phyloP scores from a whole-genome alignment of 2,888 invertebrate genomes.

The Syritta pipiens region DNA sequence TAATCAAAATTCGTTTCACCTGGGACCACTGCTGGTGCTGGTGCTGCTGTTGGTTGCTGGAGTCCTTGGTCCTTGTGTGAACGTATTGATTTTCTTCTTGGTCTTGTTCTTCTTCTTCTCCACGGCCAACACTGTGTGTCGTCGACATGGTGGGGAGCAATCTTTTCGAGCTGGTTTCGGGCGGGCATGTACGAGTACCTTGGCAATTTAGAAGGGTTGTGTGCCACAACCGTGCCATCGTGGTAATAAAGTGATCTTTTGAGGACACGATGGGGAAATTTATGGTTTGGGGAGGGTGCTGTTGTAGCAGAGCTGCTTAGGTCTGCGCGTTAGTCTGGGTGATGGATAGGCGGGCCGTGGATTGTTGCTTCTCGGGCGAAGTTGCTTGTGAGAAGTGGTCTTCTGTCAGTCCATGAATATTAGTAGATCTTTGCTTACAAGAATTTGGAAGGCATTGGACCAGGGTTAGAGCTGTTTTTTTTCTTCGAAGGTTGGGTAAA shows the following conservation, averaged over 20 bases:
- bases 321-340: no score
- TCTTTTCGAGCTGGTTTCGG: conserved; percentile 33
- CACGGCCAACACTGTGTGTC: conserved; percentile 28
- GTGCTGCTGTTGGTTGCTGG: conserved; percentile 44
- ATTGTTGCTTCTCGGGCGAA: no score
- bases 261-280: background rate
- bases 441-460: no score
- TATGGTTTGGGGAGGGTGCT: no score
- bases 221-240: conserved; percentile 19
- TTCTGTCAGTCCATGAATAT: no score
- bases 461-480: no score
- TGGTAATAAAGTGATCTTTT: conserved; percentile 40
- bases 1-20: conserved; percentile 79
- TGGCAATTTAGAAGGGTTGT: conserved; percentile 54
- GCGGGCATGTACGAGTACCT: conserved; percentile 15
- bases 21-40: conserved; percentile 73
- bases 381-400: no score
- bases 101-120: no score
- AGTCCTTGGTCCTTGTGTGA: conserved; percentile 70
- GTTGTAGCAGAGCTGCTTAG: no score
- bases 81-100: conserved; percentile 74
- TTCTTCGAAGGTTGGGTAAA: no score
- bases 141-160: conserved; percentile 50
- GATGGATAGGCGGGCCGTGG: no score
- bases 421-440: no score